These are phyloP conservation scores for Drosophila longiperda DNA, from an alignment of 2,888 invertebrate genomes.

Conservation along the genomic window DNA sequence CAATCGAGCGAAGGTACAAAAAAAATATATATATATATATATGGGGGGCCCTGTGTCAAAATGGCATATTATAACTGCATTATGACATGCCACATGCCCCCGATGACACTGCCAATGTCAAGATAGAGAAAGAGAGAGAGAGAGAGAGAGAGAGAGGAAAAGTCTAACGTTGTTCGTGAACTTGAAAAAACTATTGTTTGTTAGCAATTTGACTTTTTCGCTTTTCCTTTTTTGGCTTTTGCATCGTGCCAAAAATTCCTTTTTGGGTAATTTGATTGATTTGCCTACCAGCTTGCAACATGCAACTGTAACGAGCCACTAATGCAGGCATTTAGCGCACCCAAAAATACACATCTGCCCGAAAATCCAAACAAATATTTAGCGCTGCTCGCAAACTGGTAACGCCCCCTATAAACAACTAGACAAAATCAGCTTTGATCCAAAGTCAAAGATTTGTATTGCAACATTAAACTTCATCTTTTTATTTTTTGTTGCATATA, in stretches of 20 bases:
- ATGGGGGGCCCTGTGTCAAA: slow-evolving; percentile 52
- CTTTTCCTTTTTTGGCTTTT: slow-evolving; percentile 31
- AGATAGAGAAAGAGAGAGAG: slow-evolving; percentile 1
- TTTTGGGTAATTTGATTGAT: slow-evolving; percentile 75
- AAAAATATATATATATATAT: too few relatives aligned
- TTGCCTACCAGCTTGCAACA: slow-evolving; percentile 63
- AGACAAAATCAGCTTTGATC: slow-evolving; percentile 12
- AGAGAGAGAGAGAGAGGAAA: neutral
- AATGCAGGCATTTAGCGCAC: slow-evolving; percentile 73
- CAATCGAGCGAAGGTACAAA: slow-evolving; percentile 50
- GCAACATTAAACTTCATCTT: slow-evolving; percentile 10
- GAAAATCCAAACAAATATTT: slow-evolving; percentile 4
- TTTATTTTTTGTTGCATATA: slow-evolving; percentile 27
- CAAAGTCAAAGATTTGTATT: slow-evolving; percentile 10
- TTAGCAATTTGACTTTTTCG: slow-evolving; percentile 26
- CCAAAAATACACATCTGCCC: slow-evolving; percentile 31
- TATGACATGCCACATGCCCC: slow-evolving; percentile 74
- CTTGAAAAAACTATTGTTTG: slow-evolving; percentile 59
- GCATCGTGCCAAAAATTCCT: slow-evolving; percentile 48
- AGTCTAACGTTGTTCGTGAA: slow-evolving; percentile 56
- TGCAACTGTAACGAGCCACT: slow-evolving; percentile 79
- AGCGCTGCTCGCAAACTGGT: slow-evolving; percentile 14
- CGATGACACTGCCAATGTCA: slow-evolving; percentile 45
- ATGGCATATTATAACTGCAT: slow-evolving; percentile 79
- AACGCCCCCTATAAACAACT: slow-evolving; percentile 47